These are phyloP conservation scores for Ceriagrion tenellum DNA, from an alignment of 2,888 invertebrate genomes.

Conservation along the genomic window DNA sequence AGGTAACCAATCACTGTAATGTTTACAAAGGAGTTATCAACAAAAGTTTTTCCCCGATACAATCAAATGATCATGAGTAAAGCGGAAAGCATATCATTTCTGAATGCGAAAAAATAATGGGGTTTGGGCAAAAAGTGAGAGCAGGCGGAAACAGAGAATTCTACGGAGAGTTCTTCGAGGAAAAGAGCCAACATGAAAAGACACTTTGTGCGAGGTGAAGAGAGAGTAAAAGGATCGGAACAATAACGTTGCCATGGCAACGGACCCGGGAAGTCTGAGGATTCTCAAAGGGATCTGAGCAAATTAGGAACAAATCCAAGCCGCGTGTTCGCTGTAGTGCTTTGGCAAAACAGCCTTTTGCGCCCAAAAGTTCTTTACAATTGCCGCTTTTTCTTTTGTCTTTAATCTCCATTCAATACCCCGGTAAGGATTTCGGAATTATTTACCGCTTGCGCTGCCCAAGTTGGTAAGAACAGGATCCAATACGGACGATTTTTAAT, in stretches of 20 bases:
- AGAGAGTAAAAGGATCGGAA: not conserved
- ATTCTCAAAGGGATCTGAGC: not conserved
- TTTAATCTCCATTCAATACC: not conserved
- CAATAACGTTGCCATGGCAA: not conserved
- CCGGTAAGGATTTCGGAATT: not conserved
- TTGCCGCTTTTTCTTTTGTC: not conserved
- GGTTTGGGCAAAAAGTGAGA: not conserved
- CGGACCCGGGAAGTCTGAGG: not conserved
- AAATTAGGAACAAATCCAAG: not conserved
- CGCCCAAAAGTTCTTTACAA: not conserved
- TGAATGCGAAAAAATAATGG: no score
- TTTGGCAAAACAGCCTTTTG: not conserved
- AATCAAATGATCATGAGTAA: no score
- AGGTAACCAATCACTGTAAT: no score
- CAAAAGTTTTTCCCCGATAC: no score
- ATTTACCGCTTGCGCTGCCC: not conserved
- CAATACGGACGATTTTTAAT: no score
- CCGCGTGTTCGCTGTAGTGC: not conserved
- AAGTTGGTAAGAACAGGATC: no score
- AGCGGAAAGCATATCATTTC: no score
- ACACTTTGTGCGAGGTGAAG: not conserved
- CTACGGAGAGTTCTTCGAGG: not conserved
- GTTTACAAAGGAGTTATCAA: no score
- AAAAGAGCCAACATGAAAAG: not conserved
- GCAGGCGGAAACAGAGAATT: not conserved